Percentiles rank a stretch among this genome's conserved stretches.
These are phyloP conservation scores for Heterodera carotae DNA, from an alignment of 1,140 invertebrate species.

Conservation along the genomic window DNA sequence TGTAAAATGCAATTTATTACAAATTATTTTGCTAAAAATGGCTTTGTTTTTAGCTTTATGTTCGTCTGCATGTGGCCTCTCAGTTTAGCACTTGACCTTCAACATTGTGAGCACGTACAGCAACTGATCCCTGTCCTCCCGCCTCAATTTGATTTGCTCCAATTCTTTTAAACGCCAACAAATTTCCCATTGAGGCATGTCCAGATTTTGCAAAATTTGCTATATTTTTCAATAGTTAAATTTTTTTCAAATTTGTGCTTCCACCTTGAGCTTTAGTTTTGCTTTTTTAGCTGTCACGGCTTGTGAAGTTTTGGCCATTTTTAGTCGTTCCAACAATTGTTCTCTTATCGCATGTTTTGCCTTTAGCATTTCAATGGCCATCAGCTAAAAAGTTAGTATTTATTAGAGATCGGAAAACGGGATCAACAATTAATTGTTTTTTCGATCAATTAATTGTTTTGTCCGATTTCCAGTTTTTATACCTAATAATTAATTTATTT, in stretches of 20 bases:
- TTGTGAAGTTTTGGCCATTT: background rate
- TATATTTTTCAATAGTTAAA: background rate
- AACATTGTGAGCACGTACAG: conserved; percentile 5
- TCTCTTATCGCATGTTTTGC: background rate
- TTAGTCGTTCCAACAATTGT: background rate
- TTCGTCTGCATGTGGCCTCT: too few relatives aligned
- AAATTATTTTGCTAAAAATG: too few relatives aligned
- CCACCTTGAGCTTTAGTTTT: background rate
- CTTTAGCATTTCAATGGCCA: background rate
- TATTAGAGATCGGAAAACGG: too few relatives aligned
- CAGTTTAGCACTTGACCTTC: conserved; percentile 8
- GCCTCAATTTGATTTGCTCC: background rate
- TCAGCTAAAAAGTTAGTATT: too few relatives aligned
- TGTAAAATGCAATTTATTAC: too few relatives aligned
- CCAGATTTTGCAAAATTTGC: background rate
- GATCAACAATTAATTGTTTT: too few relatives aligned
- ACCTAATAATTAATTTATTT: background rate
- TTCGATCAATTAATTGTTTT: too few relatives aligned
- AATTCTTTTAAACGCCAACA: background rate
- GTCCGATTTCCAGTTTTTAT: too few relatives aligned
- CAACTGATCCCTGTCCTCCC: background rate
- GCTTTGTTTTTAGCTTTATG: too few relatives aligned
- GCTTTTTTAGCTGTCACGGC: background rate
- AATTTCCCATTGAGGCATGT: background rate
- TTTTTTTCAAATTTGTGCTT: background rate